A percentile compares a stretch with the other conserved stretches of the same genome.
Conservation (phyloP, 2,888 invertebrate genomes). For the Campaea margaritaria region DNA sequence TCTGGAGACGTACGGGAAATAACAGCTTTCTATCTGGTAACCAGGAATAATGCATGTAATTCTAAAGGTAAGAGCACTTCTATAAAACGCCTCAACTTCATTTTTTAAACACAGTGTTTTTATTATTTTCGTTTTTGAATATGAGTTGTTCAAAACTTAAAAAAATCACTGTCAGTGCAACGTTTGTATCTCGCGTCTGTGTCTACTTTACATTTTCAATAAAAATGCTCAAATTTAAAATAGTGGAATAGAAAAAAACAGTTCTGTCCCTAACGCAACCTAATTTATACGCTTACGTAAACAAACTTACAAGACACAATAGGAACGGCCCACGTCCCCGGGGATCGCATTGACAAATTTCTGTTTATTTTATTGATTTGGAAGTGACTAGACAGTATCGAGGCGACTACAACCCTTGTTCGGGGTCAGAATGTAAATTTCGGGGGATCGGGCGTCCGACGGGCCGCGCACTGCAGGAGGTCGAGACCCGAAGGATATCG, state of each 20-base stretch:
- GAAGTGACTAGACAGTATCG: constrained; percentile 62
- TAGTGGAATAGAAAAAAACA: constrained; percentile 41
- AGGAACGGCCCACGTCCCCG: constrained; percentile 45
- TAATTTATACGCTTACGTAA: constrained; percentile 53
- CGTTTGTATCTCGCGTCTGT: too few species aligned
- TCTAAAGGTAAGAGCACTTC: background rate
- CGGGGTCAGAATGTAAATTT: constrained; percentile 76
- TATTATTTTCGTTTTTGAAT: too few species aligned
- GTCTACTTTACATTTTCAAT: constrained; percentile 7
- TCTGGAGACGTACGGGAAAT: constrained; percentile 57
- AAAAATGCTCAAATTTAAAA: constrained; percentile 5
- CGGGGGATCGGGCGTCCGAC: constrained; percentile 63
- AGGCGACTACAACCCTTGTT: constrained; percentile 58
- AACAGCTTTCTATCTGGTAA: constrained; percentile 49
- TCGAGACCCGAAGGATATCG: constrained; percentile 49
- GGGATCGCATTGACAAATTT: constrained; percentile 60
- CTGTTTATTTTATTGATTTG: constrained; percentile 65
- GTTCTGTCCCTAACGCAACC: constrained; percentile 42
- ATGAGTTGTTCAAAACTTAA: too few species aligned
- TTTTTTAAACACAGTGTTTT: too few species aligned
- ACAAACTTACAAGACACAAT: constrained; percentile 57
- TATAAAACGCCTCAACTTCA: too few species aligned
- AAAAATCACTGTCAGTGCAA: too few species aligned
- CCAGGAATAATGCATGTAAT: constrained; percentile 34
- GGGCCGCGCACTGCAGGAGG: constrained; percentile 68